Evolutionary conservation across 2,113 vertebrate species (phyloP).

Genomic region (Saccopteryx bilineata): DNA sequence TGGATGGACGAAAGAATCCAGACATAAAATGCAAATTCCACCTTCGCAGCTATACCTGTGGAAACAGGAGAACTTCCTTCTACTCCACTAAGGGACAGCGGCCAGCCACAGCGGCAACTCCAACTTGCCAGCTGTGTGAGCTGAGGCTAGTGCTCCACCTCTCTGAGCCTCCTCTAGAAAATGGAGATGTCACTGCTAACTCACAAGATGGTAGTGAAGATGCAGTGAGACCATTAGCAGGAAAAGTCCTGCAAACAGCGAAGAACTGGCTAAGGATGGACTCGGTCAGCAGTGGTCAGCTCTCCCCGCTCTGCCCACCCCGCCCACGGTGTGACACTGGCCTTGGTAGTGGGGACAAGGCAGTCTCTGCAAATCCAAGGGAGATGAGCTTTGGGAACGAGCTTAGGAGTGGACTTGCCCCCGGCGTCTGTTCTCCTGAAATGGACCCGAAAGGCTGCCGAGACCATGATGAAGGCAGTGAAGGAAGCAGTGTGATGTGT

Average conservation of each 20-base stretch:
- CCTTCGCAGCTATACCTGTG: neutral
- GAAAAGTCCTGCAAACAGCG: neutral
- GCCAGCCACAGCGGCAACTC: neutral
- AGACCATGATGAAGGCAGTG: neutral
- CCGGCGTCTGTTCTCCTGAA: neutral
- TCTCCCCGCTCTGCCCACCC: accelerated
- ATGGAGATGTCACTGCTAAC: neutral
- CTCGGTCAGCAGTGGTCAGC: accelerated
- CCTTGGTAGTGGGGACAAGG: accelerated
- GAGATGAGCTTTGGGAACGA: neutral
- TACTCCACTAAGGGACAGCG: neutral
- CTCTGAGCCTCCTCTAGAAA: neutral
- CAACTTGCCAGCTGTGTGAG: neutral
- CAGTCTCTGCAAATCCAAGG: neutral
- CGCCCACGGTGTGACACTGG: accelerated
- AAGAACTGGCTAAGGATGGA: neutral
- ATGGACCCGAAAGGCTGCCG: neutral
- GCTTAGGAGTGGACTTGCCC: neutral
- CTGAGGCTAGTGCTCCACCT: neutral
- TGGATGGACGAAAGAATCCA: neutral
- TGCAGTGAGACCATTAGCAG: neutral
- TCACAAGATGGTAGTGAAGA: accelerated
- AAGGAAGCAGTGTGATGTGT: accelerated
- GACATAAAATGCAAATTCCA: neutral
- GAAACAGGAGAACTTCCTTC: neutral